Evolutionary conservation across 2,888 invertebrate species (phyloP), one percentile per base, ranked within the genome.

Genomic region (Rhamnusium bicolor): DNA sequence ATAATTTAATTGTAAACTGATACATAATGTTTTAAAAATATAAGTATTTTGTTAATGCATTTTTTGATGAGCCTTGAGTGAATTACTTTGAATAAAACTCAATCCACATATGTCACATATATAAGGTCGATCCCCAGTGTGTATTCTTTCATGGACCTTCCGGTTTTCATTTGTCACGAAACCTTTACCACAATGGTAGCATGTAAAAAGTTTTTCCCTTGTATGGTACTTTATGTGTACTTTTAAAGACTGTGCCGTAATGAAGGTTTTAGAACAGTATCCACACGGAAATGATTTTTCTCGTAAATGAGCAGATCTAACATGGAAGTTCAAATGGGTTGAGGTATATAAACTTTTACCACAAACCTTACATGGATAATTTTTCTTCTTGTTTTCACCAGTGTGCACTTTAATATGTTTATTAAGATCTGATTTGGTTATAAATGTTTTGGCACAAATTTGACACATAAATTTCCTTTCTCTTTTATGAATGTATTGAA

Each of bases 111-210:
- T 49, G 56, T 71, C 74, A 47, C 82, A 82, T 21, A 66, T 79
- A 40, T 78, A 82, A 8, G 82, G 82, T 49, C 81, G 79, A 61
- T 82, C 81, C 12, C 82, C 82, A 7, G 80, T 80, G 24, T 82
- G 82, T 21, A 80, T 81, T 18, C 81, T 74, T 62, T 81, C 79
- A 61, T 82, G 82, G 1, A 81, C 79, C 69, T 80, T 81, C 51
- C 81, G 71, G 1, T 80, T 82, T 3, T 78, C 79, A 47, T 79
- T 80, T 54, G 81, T 80, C 8, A 78, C 80, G 65, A 82, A 82
- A 7, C 80, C 73, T 72, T 81, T 81, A 4, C 80, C 80, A 51
- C 82, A 82, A 56, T 80, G 78, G 32, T 77, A 76, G 60, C 82
- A 82, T 53, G 79, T 62, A 71, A 75, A 81, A 18, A 79, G 81